phyloP scores from a whole-genome alignment of 1,140 invertebrate genomes.

The Drosophila suzukii region DNA sequence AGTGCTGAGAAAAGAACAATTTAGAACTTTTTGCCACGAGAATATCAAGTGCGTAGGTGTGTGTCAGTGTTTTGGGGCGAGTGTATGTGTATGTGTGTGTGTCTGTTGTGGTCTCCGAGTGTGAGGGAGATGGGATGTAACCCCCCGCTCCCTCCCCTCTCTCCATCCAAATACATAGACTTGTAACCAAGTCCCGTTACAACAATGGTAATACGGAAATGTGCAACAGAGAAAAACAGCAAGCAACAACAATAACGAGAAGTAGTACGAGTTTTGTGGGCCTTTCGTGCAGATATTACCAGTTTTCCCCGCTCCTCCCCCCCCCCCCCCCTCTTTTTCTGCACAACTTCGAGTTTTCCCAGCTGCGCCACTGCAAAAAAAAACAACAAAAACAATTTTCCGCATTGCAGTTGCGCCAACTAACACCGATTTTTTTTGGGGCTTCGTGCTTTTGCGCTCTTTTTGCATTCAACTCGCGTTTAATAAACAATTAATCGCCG shows the following conservation, averaged over 20 bases:
- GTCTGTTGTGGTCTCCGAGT: slow-evolving; percentile 28
- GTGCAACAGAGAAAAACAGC: slow-evolving; percentile 34
- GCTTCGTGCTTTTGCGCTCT: slow-evolving; percentile 24
- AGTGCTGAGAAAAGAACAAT: slow-evolving; percentile 5
- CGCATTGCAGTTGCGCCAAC: slow-evolving; percentile 68
- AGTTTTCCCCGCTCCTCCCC: slow-evolving; percentile 47
- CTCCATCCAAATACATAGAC: slow-evolving; percentile 30
- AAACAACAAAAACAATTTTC: slow-evolving; percentile 55
- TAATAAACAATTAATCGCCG: slow-evolving; percentile 77
- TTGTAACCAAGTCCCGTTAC: slow-evolving; percentile 42
- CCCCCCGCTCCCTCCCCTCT: not conserved
- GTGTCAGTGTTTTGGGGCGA: slow-evolving; percentile 11
- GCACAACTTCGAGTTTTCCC: slow-evolving; percentile 71
- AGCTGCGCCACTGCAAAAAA: slow-evolving; percentile 46
- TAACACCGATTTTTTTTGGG: slow-evolving; percentile 68
- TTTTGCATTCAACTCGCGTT: slow-evolving; percentile 62
- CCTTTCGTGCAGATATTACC: slow-evolving; percentile 64
- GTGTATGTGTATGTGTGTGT: slow-evolving; percentile 6
- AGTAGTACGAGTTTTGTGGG: slow-evolving; percentile 55
- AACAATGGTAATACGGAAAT: slow-evolving; percentile 65
- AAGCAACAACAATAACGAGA: slow-evolving; percentile 18
- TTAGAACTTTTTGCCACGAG: slow-evolving; percentile 69
- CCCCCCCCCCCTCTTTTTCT: slow-evolving; percentile 12
- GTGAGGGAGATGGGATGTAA: slow-evolving; percentile 21
- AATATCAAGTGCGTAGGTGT: slow-evolving; percentile 46